Evolutionary conservation across 2,113 vertebrate genomes (phyloP).

Genomic region (Chaetodon trifascialis): DNA sequence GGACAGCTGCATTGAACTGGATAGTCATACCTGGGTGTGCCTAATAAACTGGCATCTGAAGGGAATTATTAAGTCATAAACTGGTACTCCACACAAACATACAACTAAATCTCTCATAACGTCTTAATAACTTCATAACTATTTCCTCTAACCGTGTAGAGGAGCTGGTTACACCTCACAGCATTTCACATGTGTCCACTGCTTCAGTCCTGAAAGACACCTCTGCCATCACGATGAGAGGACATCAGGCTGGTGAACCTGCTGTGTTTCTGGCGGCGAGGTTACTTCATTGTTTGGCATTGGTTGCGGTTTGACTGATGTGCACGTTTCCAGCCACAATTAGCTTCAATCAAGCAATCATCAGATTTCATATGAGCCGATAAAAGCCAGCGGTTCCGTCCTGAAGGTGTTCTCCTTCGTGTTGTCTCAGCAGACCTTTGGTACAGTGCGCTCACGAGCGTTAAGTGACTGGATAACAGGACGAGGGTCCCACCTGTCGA

Average conservation of each 20-base stretch:
- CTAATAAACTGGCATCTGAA: background rate
- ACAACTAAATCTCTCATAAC: background rate
- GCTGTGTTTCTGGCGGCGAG: background rate
- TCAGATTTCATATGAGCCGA: background rate
- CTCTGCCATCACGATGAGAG: background rate
- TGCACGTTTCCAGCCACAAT: background rate
- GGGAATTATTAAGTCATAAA: background rate
- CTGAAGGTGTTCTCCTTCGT: no score
- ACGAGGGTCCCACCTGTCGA: constrained; percentile 45
- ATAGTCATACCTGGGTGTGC: background rate
- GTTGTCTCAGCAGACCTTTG: background rate
- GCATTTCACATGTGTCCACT: no score
- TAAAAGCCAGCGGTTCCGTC: no score
- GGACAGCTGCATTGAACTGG: background rate
- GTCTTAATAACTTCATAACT: background rate
- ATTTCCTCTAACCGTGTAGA: background rate
- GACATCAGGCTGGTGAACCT: background rate
- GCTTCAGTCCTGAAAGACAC: background rate
- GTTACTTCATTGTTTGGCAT: background rate
- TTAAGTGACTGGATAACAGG: background rate
- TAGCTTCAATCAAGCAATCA: background rate
- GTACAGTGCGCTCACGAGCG: background rate
- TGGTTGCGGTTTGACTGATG: background rate
- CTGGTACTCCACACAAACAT: background rate
- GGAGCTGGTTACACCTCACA: background rate